Conservation (phyloP, 2,113 vertebrate species). For the Holacanthus passer region DNA sequence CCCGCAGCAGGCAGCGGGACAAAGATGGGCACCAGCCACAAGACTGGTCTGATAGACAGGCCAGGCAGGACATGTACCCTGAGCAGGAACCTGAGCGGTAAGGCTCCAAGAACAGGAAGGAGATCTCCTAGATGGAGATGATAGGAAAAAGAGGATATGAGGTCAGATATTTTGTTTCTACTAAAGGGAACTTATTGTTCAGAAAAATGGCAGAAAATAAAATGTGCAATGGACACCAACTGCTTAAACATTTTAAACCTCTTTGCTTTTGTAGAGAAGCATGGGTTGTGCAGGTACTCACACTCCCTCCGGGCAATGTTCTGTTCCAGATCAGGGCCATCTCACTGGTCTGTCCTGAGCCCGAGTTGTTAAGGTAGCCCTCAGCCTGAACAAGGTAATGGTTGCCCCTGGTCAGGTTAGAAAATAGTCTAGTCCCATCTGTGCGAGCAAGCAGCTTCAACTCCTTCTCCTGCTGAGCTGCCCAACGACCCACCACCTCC, state of each 20-base stretch:
- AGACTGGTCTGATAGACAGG: conserved; percentile 92
- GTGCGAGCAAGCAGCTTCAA: conserved; percentile 85
- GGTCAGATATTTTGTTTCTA: background rate
- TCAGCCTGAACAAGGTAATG: conserved; percentile 91
- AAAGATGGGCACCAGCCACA: conserved; percentile 91
- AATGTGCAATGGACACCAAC: background rate
- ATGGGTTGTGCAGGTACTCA: conserved; percentile 75
- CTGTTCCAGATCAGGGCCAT: conserved; percentile 93
- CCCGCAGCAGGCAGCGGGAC: conserved; percentile 85
- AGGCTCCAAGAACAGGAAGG: conserved; percentile 93
- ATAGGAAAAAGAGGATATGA: background rate
- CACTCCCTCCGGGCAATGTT: conserved; percentile 89
- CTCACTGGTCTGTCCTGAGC: conserved; percentile 91
- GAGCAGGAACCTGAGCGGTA: conserved; percentile 88
- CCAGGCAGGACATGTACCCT: conserved; percentile 89
- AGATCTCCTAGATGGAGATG: conserved; percentile 87
- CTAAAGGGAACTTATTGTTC: background rate
- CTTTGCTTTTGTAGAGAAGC: background rate
- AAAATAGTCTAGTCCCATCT: conserved; percentile 87
- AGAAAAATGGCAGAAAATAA: background rate
- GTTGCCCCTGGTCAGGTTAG: conserved; percentile 88
- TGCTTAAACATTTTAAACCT: background rate
- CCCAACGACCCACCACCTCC: conserved; percentile 92
- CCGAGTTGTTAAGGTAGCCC: conserved; percentile 92
- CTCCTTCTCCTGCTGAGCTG: conserved; percentile 91